Evolutionary conservation across 2,113 vertebrate genomes (phyloP), one percentile per base, ranked within the genome.

Genomic region (Axis porcinus): DNA sequence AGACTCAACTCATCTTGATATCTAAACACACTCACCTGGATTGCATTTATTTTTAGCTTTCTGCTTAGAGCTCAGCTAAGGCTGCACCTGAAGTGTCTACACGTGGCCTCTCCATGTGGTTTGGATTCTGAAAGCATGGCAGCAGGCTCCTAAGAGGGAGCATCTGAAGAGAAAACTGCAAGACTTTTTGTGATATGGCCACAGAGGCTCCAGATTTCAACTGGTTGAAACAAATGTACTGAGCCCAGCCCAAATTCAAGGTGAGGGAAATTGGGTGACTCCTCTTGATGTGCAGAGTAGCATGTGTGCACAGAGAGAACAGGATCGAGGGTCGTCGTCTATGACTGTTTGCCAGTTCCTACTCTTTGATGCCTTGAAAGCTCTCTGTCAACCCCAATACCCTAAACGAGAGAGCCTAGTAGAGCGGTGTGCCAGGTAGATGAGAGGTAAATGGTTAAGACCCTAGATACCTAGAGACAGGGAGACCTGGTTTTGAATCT

Each of bases 401-500:
- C 7, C 3, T 36, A 93, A 76, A 45, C 33, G 16, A 30, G 23
- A 83, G 19, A 67, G 28, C 36, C 78, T 43, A 36, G 40, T 55
- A 30, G 8, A 91, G 6, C 25, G 25, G 83, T 70, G 3, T 52
- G 21, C 8, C n/a, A 54, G 57, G 74, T 6, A 84, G 83, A 2
- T 28, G 50, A 76, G 78, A 79, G 36, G 6, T 52, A 57, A 47
- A 19, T 55, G 62, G 33, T 60, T 67, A 70, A 30, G 45, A 89
- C 28, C 4, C 2, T 27, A 62, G n/a, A 74, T 0, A 2, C 67
- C 92, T 36, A 88, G 79, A 86, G 9, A 36, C 13, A 87, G 45
- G 90, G 84, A 95, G 28, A 74, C n/a, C 13, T 85, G 27, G 11
- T 6, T 60, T 89, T 94, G 57, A 89, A 21, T 28, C n/a, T 78